A percentile compares a stretch with the other conserved stretches of the same genome.
These are phyloP conservation scores for Eurois occulta DNA, from an alignment of 2,888 invertebrate species.

Conservation along the genomic window DNA sequence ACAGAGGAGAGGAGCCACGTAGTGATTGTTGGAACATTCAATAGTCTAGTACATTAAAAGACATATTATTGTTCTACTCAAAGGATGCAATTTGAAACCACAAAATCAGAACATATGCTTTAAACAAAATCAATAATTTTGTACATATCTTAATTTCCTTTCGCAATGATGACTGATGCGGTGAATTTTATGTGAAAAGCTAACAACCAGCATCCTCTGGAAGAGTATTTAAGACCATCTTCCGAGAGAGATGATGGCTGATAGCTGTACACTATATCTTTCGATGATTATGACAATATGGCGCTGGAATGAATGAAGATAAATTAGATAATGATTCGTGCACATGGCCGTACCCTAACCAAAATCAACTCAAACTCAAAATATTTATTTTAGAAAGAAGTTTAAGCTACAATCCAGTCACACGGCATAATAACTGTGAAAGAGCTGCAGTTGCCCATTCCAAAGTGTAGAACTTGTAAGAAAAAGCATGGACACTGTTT, in stretches of 20 bases:
- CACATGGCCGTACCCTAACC: neutral
- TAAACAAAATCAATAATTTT: neutral
- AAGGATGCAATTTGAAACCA: constrained; percentile 11
- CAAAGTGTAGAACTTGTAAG: neutral
- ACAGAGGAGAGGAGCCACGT: no score
- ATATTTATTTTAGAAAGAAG: neutral
- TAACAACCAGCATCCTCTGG: constrained; percentile 9
- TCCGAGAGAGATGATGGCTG: constrained; percentile 27
- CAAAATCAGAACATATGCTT: constrained; percentile 10
- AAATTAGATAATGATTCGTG: constrained; percentile 10
- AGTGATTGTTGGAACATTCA: no score
- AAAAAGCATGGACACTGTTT: neutral
- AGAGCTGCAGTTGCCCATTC: neutral
- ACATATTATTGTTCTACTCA: neutral
- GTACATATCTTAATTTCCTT: constrained; percentile 25
- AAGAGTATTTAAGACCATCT: constrained; percentile 18
- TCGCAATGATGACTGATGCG: constrained; percentile 24
- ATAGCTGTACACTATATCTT: constrained; percentile 21
- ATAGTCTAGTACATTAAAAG: neutral
- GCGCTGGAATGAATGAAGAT: constrained; percentile 29
- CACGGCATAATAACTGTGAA: no score
- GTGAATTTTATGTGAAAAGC: constrained; percentile 16
- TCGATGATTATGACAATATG: neutral
- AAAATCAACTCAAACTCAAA: neutral
- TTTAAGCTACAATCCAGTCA: no score